phyloP scores from a whole-genome alignment of 1,140 invertebrate genomes.

The Cyrtorhinus lividipennis region DNA sequence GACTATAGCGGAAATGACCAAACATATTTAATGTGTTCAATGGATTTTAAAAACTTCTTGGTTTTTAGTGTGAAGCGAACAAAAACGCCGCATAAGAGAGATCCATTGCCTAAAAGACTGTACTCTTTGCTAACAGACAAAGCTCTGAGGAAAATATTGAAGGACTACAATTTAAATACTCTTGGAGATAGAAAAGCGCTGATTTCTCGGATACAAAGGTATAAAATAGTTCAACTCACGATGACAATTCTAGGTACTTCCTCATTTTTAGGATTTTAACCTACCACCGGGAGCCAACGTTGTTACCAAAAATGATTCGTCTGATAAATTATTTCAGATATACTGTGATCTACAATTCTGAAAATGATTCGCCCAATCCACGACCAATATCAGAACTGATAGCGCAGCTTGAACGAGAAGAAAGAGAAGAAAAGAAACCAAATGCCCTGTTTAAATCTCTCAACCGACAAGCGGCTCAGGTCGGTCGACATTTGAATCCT shows the following conservation, averaged over 20 bases:
- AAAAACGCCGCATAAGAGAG: slow-evolving; percentile 15
- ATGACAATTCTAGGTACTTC: too few relatives aligned
- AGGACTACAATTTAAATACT: slow-evolving; percentile 34
- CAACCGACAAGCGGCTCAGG: too few relatives aligned
- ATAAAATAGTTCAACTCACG: too few relatives aligned
- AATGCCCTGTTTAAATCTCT: slow-evolving; percentile 23
- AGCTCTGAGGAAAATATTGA: slow-evolving; percentile 35
- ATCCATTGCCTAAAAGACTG: slow-evolving; percentile 37
- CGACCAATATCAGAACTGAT: slow-evolving; percentile 32
- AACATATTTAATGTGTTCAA: slow-evolving; percentile 15
- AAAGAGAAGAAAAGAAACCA: slow-evolving; percentile 29
- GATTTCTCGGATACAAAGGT: slow-evolving; percentile 32
- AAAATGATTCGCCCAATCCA: slow-evolving; percentile 35
- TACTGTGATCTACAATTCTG: slow-evolving; percentile 35
- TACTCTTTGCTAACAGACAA: slow-evolving; percentile 39
- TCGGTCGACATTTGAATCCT: too few relatives aligned
- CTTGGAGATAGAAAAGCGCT: slow-evolving; percentile 35
- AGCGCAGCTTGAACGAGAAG: slow-evolving; percentile 34
- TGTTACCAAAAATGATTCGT: too few relatives aligned
- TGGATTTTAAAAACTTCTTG: slow-evolving; percentile 2
- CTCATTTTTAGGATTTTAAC: too few relatives aligned
- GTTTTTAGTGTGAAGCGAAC: slow-evolving; percentile 24
- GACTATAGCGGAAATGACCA: neutral
- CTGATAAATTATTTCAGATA: slow-evolving; percentile 30
- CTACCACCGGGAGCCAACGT: too few relatives aligned